phyloP scores from a whole-genome alignment of 2,797 vertebrate species.

The Buceros bicornis region DNA sequence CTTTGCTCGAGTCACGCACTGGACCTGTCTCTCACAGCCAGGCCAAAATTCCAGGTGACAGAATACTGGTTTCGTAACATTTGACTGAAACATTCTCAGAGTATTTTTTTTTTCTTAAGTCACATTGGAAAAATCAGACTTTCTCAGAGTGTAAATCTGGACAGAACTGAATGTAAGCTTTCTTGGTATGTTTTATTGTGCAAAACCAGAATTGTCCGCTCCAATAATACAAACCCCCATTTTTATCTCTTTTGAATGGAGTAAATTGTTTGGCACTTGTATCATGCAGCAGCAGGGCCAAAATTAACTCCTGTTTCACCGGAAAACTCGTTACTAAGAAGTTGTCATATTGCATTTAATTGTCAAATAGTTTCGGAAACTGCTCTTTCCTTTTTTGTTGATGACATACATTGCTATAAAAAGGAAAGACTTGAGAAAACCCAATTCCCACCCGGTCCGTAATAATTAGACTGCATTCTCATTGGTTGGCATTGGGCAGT shows the following conservation, averaged over 20 bases:
- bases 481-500: background rate
- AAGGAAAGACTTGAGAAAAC: background rate
- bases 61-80: slow-evolving; percentile 54
- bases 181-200: slow-evolving; percentile 33
- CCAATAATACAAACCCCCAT: background rate
- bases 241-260: slow-evolving; percentile 54
- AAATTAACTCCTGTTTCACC: slow-evolving; percentile 26
- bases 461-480: background rate
- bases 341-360: background rate
- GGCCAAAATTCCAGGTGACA: slow-evolving; percentile 49
- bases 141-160: slow-evolving; percentile 68
- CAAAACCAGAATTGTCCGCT: slow-evolving; percentile 55
- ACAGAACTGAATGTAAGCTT: slow-evolving; percentile 49
- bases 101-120: slow-evolving; percentile 58
- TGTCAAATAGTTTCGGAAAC: background rate
- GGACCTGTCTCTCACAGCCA: slow-evolving; percentile 39
- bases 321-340: background rate
- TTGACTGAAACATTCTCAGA: slow-evolving; percentile 16
- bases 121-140: slow-evolving; percentile 33
- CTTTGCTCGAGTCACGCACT: background rate
- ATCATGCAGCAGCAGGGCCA: background rate
- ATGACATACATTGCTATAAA: background rate
- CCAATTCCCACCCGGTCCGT: background rate
- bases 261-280: slow-evolving; percentile 48
- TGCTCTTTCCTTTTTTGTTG: background rate